Percentiles rank a stretch among this genome's conserved stretches.
Conservation (phyloP, 2,888 invertebrate species). For the Pyrocoelia pectoralis region DNA sequence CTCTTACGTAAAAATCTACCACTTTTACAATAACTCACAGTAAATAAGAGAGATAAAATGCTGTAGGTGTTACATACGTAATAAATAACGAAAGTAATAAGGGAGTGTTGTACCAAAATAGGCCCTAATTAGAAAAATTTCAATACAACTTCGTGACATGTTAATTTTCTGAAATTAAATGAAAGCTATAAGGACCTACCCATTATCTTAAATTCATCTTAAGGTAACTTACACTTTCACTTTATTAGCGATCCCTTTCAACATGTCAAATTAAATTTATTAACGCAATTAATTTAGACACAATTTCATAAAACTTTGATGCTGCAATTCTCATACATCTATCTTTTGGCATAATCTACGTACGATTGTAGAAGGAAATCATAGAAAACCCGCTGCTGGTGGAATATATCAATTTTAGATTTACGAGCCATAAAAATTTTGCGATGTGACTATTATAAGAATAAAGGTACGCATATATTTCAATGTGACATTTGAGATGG, state of each 20-base stretch:
- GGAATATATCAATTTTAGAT: conserved; percentile 12
- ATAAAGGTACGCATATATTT: conserved; percentile 2
- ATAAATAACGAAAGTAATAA: not conserved
- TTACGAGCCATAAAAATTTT: conserved; percentile 11
- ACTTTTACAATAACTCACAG: not conserved
- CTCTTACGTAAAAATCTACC: not conserved
- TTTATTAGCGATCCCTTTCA: not conserved
- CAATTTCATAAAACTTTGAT: not conserved
- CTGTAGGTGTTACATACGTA: not conserved
- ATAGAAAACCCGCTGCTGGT: not conserved
- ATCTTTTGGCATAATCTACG: too few relatives aligned
- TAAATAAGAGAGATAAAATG: not conserved
- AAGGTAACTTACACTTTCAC: not conserved
- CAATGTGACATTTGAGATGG: not conserved
- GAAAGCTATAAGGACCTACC: conserved; percentile 1
- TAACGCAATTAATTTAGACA: not conserved
- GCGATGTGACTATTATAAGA: conserved; percentile 2
- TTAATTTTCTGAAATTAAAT: not conserved
- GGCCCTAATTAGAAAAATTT: not conserved
- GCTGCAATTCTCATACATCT: too few relatives aligned
- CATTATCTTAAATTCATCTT: not conserved
- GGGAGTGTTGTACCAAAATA: not conserved
- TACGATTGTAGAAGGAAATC: not conserved
- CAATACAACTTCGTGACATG: not conserved
- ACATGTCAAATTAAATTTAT: not conserved